Base-by-base conservation (phyloP, 2,113 vertebrate species). In the Pteronura brasiliensis region DNA sequence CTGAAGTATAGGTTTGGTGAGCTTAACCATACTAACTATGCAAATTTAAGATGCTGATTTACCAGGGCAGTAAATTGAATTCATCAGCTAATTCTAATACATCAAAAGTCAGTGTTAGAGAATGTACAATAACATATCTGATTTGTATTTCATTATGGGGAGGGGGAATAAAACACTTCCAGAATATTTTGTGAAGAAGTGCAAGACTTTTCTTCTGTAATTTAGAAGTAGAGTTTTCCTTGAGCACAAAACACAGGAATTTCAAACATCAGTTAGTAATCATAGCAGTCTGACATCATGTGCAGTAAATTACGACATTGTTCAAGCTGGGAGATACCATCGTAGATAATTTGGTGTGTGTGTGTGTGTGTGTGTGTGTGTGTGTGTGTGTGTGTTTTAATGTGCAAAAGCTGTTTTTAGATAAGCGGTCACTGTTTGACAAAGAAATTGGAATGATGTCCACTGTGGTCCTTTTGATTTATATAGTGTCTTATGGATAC, bases 391-490 rank as follows among this genome's bases (percentile, higher is more conserved):
- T 21, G 42, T 5, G 3, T 42, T 4, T 72, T 42, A 25, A 67
- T 59, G 79, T 84, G 47, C 80, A 81, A 76, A 67, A 93, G 65
- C 80, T 61, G 21, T 72, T 88, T 42, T 57, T 25, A 57, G 59
- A 29, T 77, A 71, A 88, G 31, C 77, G 20, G 42, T 91, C 61
- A 59, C 59, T 91, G 0, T 93, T 67, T 86, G 49, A 63, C 42
- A 71, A 47, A 83, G 82, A 91, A 69, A 83, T n/a, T 77, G 76
- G 29, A 55, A 42, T 71, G 36, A 63, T 36, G 63, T 84, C 65
- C 52, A 79, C 20, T 39, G n/a, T 92, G 59, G 83, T 88, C 52
- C 59, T 92, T 96, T 74, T 42, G 84, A 96, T 86, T 76, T 81
- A 39, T 36, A 11, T 15, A 71, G 65, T 63, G 11, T 86, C 21